Evolutionary conservation across 2,797 vertebrate species (phyloP).

Genomic region (Sandelia bainsii): DNA sequence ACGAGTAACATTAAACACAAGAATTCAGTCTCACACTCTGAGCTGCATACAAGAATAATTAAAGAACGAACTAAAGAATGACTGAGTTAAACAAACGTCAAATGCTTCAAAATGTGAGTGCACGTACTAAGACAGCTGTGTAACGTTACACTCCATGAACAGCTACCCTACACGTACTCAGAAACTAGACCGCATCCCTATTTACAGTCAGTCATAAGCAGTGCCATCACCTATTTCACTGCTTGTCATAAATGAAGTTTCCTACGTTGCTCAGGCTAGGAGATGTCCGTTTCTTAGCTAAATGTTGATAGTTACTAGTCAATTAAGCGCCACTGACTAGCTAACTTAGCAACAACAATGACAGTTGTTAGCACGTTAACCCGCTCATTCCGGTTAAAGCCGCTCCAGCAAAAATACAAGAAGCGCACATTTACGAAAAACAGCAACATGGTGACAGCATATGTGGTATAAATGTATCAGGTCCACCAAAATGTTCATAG

Average conservation of each 20-base stretch:
- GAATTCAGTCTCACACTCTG: neutral
- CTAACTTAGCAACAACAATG: conserved; percentile 62
- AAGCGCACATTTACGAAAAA: neutral
- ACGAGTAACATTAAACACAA: no score
- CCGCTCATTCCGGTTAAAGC: conserved; percentile 14
- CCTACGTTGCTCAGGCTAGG: neutral
- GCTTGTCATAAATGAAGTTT: neutral
- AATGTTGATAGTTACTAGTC: conserved; percentile 12
- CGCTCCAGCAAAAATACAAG: neutral
- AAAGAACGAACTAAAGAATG: neutral
- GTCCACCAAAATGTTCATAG: neutral
- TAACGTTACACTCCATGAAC: neutral
- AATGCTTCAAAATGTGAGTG: neutral
- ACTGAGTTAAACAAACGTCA: neutral
- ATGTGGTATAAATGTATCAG: no score
- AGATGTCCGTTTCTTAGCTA: conserved; percentile 20
- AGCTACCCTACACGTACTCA: neutral
- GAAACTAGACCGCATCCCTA: conserved; percentile 2
- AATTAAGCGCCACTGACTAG: conserved; percentile 42
- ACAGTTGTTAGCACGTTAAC: conserved; percentile 43
- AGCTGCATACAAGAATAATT: neutral
- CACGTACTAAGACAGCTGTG: neutral
- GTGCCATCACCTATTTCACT: neutral
- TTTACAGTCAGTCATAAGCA: neutral
- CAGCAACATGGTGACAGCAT: no score